phyloP scores from a whole-genome alignment of 1,140 invertebrate species.

The Caenorhabditis briggsae region DNA sequence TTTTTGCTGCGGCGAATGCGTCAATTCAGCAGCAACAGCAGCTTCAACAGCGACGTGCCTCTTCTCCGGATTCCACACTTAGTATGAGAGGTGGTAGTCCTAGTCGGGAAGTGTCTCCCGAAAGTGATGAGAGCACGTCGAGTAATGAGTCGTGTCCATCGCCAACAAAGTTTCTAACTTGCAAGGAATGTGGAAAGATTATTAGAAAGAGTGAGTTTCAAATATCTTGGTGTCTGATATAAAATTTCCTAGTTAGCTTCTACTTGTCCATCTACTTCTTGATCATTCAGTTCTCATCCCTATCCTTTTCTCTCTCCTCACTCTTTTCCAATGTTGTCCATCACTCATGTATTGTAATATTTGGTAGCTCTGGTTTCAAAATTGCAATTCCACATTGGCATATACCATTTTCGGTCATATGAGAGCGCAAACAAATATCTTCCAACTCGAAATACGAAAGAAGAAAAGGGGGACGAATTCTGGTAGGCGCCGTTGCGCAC shows the following conservation, averaged over 20 bases:
- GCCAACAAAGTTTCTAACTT: constrained; percentile 59
- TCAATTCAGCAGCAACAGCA: not conserved
- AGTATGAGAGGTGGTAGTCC: constrained; percentile 1
- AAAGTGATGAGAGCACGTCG: constrained; percentile 5
- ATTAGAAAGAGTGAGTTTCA: constrained; percentile 70
- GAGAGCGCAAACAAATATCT: constrained; percentile 21
- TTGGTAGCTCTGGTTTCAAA: not conserved
- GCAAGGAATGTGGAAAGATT: constrained; percentile 76
- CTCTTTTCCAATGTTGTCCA: not conserved
- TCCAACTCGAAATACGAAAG: not conserved
- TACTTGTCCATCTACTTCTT: not conserved
- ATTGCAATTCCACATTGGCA: not conserved
- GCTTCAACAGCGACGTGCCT: not conserved
- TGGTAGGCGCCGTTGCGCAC: constrained; percentile 51
- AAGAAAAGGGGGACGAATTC: not conserved
- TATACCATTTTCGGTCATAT: not conserved
- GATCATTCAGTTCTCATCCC: not conserved
- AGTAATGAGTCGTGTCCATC: constrained; percentile 39
- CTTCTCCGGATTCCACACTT: constrained; percentile 11
- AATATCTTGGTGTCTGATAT: not conserved
- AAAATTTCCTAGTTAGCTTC: not conserved
- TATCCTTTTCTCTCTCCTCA: not conserved
- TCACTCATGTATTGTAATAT: not conserved
- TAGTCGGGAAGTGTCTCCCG: not conserved
- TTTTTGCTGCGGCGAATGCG: constrained; percentile 45